Evolutionary conservation across 1,140 invertebrate species (phyloP).

Genomic region (Lasaia peninsularis): DNA sequence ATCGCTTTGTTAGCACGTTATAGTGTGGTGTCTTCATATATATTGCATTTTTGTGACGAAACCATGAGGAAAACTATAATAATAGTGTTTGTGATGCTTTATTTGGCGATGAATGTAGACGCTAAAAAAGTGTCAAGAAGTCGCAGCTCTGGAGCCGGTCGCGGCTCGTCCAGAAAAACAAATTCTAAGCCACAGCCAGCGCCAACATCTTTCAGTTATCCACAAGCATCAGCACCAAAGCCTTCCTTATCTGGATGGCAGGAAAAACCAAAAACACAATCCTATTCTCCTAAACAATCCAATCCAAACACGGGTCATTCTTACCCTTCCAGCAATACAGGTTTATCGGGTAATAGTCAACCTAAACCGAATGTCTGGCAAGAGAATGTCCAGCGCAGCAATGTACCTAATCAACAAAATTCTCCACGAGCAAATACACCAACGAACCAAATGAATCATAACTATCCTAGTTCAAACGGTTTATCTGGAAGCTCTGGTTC

Average conservation of each 20-base stretch:
- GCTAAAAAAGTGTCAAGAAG: constrained; percentile 52
- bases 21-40: constrained; percentile 4
- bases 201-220: constrained; percentile 58
- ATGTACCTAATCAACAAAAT: constrained; percentile 36
- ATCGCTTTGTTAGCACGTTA: constrained; percentile 25
- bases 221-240: constrained; percentile 55
- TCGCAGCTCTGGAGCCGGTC: constrained; percentile 49
- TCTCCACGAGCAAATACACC: constrained; percentile 30
- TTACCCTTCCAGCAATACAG: constrained; percentile 65
- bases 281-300: constrained; percentile 38
- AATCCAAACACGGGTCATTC: constrained; percentile 54
- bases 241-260: constrained; percentile 66
- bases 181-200: constrained; percentile 51
- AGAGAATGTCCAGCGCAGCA: constrained; percentile 51
- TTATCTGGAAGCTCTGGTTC: constrained; percentile 28
- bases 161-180: constrained; percentile 46
- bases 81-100: constrained; percentile 27
- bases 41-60: background rate
- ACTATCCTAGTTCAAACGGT: constrained; percentile 24
- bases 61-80: constrained; percentile 34
- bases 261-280: constrained; percentile 51
- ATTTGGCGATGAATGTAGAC: constrained; percentile 37
- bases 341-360: constrained; percentile 51
- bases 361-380: constrained; percentile 42
- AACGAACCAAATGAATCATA: constrained; percentile 26